Evolutionary conservation across 2,113 vertebrate species (phyloP).

Genomic region (Myocastor coypus): DNA sequence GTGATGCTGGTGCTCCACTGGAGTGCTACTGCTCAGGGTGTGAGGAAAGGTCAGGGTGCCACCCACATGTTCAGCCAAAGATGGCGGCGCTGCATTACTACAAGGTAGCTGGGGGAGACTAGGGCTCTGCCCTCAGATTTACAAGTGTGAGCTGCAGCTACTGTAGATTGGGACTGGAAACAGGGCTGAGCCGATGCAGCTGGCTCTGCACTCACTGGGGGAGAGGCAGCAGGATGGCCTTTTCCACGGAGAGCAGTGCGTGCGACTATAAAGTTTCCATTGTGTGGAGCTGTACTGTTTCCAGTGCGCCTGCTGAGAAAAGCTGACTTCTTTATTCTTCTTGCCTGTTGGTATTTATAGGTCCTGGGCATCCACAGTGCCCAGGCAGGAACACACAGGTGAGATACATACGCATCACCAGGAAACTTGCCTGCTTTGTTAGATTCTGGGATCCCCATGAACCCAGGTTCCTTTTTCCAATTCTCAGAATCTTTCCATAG

Average conservation of each 20-base stretch:
- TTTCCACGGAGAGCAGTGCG: neutral
- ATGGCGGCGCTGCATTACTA: neutral
- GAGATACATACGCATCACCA: neutral
- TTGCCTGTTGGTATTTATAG: neutral
- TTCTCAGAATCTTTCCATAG: conserved; percentile 29
- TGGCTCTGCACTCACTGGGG: neutral
- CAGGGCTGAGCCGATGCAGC: neutral
- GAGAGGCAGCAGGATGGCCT: neutral
- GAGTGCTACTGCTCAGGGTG: neutral
- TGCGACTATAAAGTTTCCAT: neutral
- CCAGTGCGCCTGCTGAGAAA: neutral
- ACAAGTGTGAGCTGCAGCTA: neutral
- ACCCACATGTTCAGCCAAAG: neutral
- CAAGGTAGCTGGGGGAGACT: neutral
- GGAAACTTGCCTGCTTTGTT: neutral
- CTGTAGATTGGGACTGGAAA: neutral
- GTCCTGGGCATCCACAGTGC: neutral
- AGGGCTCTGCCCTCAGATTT: neutral
- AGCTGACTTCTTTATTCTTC: neutral
- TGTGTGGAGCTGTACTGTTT: neutral
- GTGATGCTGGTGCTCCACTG: neutral
- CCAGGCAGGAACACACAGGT: neutral
- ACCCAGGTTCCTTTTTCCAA: neutral
- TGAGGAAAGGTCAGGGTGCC: neutral
- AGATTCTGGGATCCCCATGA: neutral